phyloP scores from a whole-genome alignment of 1,140 invertebrate species.

The Drosophila tsacasi region DNA sequence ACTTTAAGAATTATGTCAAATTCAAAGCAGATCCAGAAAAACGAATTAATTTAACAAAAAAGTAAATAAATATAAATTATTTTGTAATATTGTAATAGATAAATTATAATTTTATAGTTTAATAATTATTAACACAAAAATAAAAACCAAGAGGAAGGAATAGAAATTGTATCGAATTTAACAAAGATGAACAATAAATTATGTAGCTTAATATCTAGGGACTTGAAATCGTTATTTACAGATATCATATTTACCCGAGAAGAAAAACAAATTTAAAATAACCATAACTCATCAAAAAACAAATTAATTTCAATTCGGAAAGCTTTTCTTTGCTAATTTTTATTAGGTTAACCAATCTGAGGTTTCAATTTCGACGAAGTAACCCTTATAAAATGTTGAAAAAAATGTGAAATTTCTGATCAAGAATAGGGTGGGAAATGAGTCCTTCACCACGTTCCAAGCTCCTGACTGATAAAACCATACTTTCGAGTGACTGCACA shows the following conservation, averaged over 20 bases:
- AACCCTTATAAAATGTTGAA: background rate
- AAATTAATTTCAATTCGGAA: background rate
- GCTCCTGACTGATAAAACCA: background rate
- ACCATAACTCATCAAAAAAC: background rate
- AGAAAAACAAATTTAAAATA: background rate
- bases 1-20: too few species aligned
- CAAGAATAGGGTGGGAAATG: background rate
- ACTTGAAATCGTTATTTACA: too few species aligned
- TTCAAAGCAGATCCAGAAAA: too few species aligned
- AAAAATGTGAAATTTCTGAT: background rate
- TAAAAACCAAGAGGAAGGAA: background rate
- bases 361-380: background rate
- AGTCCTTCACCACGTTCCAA: background rate
- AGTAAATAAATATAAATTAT: too few species aligned
- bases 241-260: too few species aligned
- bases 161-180: background rate
- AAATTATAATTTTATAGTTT: too few species aligned
- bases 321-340: background rate
- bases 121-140: too few species aligned
- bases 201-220: too few species aligned
- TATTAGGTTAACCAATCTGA: background rate
- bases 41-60: too few species aligned
- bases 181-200: background rate
- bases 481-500: background rate
- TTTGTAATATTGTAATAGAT: too few species aligned